Evolutionary conservation across 2,888 invertebrate species (phyloP).

Genomic region (Byasa hedistus): DNA sequence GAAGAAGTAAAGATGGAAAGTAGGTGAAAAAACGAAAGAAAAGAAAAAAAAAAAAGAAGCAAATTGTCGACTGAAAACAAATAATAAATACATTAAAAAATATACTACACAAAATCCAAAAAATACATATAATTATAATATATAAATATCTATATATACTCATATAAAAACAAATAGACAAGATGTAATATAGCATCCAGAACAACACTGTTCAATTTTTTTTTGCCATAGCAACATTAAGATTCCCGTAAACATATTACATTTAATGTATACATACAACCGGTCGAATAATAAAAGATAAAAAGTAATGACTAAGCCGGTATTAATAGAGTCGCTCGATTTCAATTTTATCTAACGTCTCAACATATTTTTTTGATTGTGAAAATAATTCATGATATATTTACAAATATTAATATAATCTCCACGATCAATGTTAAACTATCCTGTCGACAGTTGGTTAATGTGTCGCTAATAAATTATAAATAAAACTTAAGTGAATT

Average conservation of each 20-base stretch:
- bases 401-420: slow-evolving; percentile 6
- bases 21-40: too few relatives aligned
- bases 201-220: too few relatives aligned
- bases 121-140: background rate
- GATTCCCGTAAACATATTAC: slow-evolving; percentile 2
- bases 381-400: background rate
- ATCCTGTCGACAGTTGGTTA: slow-evolving; percentile 20
- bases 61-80: too few relatives aligned
- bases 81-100: too few relatives aligned
- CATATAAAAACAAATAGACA: too few relatives aligned
- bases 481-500: slow-evolving; percentile 5
- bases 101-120: too few relatives aligned
- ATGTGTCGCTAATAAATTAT: slow-evolving; percentile 14
- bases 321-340: slow-evolving; percentile 16
- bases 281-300: slow-evolving; percentile 15
- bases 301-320: slow-evolving; percentile 17
- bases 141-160: too few relatives aligned
- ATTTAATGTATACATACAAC: background rate
- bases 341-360: slow-evolving; percentile 21
- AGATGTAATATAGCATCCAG: too few relatives aligned
- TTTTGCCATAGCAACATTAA: slow-evolving; percentile 14
- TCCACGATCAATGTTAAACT: slow-evolving; percentile 21
- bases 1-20: too few relatives aligned
- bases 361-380: slow-evolving; percentile 15
- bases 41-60: too few relatives aligned